A percentile compares a stretch with the other conserved stretches of the same genome.
phyloP scores from a whole-genome alignment of 2,888 invertebrate genomes.

The Drosophila gaucha region DNA sequence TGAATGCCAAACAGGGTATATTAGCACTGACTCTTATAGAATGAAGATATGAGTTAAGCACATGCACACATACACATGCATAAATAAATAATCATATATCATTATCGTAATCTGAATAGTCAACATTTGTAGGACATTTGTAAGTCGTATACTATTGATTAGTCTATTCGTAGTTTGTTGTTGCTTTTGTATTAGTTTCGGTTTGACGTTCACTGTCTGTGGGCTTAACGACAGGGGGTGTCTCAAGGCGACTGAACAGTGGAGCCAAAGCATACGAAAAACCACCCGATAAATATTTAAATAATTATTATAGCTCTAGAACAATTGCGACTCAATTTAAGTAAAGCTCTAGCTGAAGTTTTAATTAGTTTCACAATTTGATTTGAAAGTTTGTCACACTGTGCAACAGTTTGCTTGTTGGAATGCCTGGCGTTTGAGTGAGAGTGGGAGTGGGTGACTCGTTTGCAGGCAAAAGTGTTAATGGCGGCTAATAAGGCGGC shows the following conservation, averaged over 20 bases:
- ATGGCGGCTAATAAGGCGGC: constrained; percentile 77
- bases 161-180: neutral
- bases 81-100: neutral
- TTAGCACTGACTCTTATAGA: too few relatives aligned
- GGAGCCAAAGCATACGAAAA: neutral
- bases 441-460: constrained; percentile 2
- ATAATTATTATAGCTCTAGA: neutral
- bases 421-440: neutral
- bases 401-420: constrained; percentile 31
- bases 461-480: constrained; percentile 68
- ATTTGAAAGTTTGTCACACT: constrained; percentile 17
- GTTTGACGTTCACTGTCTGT: constrained; percentile 29
- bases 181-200: constrained; percentile 23
- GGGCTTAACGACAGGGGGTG: constrained; percentile 3
- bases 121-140: neutral
- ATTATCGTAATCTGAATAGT: too few relatives aligned
- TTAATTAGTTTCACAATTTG: constrained; percentile 7
- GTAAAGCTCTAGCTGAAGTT: neutral
- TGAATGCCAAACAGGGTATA: neutral
- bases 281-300: too few relatives aligned
- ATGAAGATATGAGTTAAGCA: too few relatives aligned
- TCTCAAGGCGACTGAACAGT: constrained; percentile 9
- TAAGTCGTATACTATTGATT: neutral
- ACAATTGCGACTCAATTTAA: neutral
- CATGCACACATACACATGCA: neutral